Base-by-base conservation (phyloP, 2,113 vertebrate species). In the Engystomops pustulosus region DNA sequence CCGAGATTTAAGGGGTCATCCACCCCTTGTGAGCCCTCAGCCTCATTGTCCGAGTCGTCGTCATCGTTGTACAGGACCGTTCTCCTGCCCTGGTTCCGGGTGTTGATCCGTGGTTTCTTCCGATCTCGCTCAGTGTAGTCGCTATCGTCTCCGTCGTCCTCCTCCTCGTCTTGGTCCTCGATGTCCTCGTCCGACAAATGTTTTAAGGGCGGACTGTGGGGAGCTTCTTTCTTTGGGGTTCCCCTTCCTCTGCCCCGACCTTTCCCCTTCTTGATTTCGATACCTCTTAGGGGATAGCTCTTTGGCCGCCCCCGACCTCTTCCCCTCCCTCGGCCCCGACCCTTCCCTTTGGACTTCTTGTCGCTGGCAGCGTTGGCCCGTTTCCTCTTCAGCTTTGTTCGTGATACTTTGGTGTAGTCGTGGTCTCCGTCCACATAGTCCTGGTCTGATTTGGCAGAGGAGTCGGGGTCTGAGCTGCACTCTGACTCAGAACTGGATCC, bases 1-100 rank as follows among this genome's bases (percentile, higher is more conserved):
- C 98, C 98, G 87, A 99, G 94, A 93, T 98, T 99, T 88, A 99
- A 93, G 45, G 96, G 97, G 95, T 99, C 98, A 53, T 96, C 94
- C 74, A 93, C 91, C 27, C 94, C 94, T 87, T 93, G 92, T 81
- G 93, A 92, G 60, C 91, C 94, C 86, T 99, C 97, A 8, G 97
- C 96, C 87, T 99, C 98, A 0, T 96, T 98, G 87, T 99, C 97
- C 0, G 93, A 95, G 44, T 95, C 94, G 23, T 99, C 97, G 20
- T 99, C n/a, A n/a, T n/a, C 97, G 4, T 94, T 93, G 88, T 99
- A 99, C 86, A 96, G 89, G 87, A 99, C 97, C 32, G 98, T 99
- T 81, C 97, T 94, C 90, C 97, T 94, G 90, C 98, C 98, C 91
- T 97, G 97, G 78, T 98, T 99, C 60, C 98, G 94, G 0, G 97